Base-by-base conservation (phyloP, 2,888 invertebrate genomes). In the Erannis defoliaria region DNA sequence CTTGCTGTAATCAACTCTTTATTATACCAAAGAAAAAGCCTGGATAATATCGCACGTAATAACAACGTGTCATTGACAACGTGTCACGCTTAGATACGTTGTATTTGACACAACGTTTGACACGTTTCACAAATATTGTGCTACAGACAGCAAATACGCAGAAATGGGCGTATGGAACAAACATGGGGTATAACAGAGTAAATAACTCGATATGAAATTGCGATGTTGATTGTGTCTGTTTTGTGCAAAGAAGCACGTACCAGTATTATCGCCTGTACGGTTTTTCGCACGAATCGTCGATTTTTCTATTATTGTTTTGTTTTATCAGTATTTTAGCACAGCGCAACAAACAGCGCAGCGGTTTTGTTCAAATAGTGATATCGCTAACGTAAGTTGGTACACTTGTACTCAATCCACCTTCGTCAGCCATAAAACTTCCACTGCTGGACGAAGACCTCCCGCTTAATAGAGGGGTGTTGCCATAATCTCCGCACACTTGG, bases 81-180 rank as follows among this genome's bases (percentile, higher is more conserved):
- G 90, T 92, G 92, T 86, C 83, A 78, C 84, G 89, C 86, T 82
- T 92, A 82, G 86, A 88, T 90, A 90, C 89, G 87, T 85, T 78
- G 79, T 84, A 83, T 86, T 89, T 89, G 88, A 84, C 86, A 84
- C 82, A 79, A 80, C 82, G 76, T 81, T 85, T 82, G 90, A 85
- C 92, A 93, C 93, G 92, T 92, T 91, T 92, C 69, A 82, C 92
- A 93, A 92, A 93, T 93, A 93, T 93, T 93, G 89, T 88, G 76
- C 77, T 85, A 85, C 85, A 84, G 81, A 85, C 77, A 74, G 84
- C 87, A 93, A 92, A 93, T 91, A 92, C 88, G 77, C 81, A 79
- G 77, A 74, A 81, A 88, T 62, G 68, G 67, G 88, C 86, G 82
- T 82, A 80, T 81, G 78, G 80, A 75, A 82, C 88, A 90, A 90